Conservation (phyloP, 2,888 invertebrate species). For the Drosophila formosana region DNA sequence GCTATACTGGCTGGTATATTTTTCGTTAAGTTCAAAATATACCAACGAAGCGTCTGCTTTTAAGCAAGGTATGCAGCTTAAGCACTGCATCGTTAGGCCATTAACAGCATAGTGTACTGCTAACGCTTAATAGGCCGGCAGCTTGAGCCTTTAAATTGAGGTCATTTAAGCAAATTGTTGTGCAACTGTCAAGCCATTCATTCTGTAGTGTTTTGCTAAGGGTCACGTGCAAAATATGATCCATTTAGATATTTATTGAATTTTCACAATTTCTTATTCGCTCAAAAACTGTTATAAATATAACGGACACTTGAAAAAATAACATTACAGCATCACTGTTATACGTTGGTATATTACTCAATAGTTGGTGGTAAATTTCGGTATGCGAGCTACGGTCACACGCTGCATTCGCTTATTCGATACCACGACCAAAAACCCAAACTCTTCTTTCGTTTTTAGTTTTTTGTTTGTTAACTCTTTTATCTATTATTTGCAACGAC, state of each 20-base stretch:
- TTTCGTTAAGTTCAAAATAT: constrained; percentile 26
- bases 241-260: no score
- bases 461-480: constrained; percentile 56
- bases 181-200: no score
- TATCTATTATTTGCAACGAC: constrained; percentile 55
- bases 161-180: no score
- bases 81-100: background rate
- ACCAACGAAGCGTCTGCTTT: constrained; percentile 25
- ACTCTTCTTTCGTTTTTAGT: constrained; percentile 55
- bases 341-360: background rate
- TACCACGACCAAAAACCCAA: constrained; percentile 35
- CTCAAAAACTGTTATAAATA: no score
- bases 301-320: background rate
- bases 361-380: background rate
- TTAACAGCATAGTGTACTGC: no score
- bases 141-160: no score
- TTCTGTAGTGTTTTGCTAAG: no score
- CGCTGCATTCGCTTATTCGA: constrained; percentile 40
- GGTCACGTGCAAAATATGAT: no score
- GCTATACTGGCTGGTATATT: background rate
- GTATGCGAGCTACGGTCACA: background rate
- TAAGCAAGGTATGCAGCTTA: constrained; percentile 17
- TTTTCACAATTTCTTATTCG: no score
- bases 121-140: no score
- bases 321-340: constrained; percentile 4